A percentile compares a stretch with the other conserved stretches of the same genome.
phyloP scores from a whole-genome alignment of 2,797 vertebrate genomes.

The Zalophus californianus region DNA sequence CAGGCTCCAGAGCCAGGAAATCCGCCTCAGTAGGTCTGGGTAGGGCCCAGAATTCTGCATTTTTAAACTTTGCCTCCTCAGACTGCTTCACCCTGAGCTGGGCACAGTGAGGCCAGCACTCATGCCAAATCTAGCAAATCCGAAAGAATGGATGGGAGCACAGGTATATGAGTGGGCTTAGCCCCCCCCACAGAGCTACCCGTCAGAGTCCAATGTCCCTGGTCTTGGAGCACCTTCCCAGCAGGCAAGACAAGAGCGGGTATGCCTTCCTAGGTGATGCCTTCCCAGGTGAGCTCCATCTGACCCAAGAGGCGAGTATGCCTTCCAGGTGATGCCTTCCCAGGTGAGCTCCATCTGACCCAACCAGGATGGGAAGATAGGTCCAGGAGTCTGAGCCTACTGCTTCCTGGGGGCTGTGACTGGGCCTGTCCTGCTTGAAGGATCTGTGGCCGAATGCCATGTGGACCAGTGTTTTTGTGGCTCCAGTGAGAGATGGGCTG shows the following conservation, averaged over 20 bases:
- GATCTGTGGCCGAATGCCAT: background rate
- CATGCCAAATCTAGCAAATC: background rate
- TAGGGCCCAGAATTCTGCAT: background rate
- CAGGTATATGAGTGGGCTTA: rapidly evolving
- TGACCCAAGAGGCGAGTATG: background rate
- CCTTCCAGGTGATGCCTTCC: background rate
- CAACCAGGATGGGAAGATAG: background rate
- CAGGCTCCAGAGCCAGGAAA: background rate
- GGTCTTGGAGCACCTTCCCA: background rate
- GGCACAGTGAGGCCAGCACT: background rate
- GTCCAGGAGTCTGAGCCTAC: background rate
- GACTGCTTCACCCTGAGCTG: background rate
- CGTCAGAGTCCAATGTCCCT: background rate
- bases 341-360: background rate
- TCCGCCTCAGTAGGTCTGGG: background rate
- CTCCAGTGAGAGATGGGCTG: background rate
- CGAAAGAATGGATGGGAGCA: background rate
- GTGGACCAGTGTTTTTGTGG: background rate
- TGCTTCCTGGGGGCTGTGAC: background rate
- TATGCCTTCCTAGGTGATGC: background rate
- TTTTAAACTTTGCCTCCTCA: background rate
- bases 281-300: background rate
- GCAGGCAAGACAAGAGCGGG: background rate
- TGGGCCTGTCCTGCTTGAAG: background rate
- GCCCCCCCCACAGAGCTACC: background rate